Conservation (phyloP, 1,140 invertebrate species). For the Halesus radiatus region DNA sequence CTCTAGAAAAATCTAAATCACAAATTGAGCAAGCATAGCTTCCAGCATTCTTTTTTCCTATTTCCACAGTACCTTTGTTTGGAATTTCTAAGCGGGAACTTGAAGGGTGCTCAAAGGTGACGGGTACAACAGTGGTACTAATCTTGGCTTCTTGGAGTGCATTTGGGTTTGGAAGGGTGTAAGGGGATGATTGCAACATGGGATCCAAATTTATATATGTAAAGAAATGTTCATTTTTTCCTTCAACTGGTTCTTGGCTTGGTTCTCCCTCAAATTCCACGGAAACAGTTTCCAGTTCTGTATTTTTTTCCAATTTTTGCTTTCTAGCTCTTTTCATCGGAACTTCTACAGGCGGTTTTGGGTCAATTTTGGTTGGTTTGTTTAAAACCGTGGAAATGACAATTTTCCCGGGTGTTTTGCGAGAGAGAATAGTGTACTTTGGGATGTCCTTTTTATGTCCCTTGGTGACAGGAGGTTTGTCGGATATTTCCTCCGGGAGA, state of each 20-base stretch:
- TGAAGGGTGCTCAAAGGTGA: slow-evolving; percentile 7
- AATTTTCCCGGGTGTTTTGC: slow-evolving; percentile 42
- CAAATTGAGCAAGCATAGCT: slow-evolving; percentile 47
- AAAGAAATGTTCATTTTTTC: slow-evolving; percentile 39
- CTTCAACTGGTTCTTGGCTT: neutral
- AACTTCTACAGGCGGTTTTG: neutral
- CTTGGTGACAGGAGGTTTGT: neutral
- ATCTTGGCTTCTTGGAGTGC: slow-evolving; percentile 37
- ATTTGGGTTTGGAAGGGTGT: slow-evolving; percentile 31
- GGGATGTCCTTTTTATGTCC: neutral
- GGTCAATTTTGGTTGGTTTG: neutral
- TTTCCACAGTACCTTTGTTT: neutral
- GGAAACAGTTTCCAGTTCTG: neutral
- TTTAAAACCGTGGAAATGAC: slow-evolving; percentile 37
- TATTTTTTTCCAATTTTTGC: neutral
- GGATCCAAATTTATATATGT: slow-evolving; percentile 54
- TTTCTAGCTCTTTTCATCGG: slow-evolving; percentile 3
- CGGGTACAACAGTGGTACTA: slow-evolving; percentile 22
- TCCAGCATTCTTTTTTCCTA: neutral
- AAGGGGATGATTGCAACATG: slow-evolving; percentile 24
- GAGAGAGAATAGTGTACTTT: slow-evolving; percentile 43
- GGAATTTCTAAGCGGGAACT: neutral
- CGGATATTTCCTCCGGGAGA: neutral
- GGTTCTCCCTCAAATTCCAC: neutral
- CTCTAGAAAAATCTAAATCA: slow-evolving; percentile 40